Evolutionary conservation across 2,888 invertebrate genomes (phyloP), one percentile per base, ranked within the genome.

Genomic region (Biston betularia): DNA sequence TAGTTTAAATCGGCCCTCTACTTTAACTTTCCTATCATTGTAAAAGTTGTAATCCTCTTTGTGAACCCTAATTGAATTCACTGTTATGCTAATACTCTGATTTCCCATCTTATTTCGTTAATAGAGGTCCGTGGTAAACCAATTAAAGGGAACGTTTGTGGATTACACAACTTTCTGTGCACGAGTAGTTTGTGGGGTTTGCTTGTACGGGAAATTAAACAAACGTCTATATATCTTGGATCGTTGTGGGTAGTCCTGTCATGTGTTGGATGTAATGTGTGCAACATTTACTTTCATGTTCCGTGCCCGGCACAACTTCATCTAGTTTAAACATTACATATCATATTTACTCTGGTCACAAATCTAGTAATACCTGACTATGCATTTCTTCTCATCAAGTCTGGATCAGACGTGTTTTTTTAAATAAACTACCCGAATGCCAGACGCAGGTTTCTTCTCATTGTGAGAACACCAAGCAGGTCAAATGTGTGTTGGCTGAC

Each of bases 21-120:
- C 85, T 87, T 86, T 83, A 91, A 93, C 91, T 91, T 92, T 89
- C 85, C 89, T 87, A 86, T 90, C 90, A 92, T 91, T 92, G 91
- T 93, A 90, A 92, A 93, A 93, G 92, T 93, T 93, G 90, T 93
- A 93, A 93, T 93, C 92, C 93, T 92, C 92, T 93, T 93, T 93
- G 93, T 93, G 88, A 84, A 87, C 88, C 89, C 89, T 92, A 93
- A 93, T 93, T 92, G 93, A 93, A 93, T 93, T 92, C 87, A 89
- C 92, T 93, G 93, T 93, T 93, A 93, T 93, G 93, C 90, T 93
- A 93, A 93, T 93, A 92, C 92, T 90, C 89, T 93, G 92, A 93
- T 93, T 93, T 92, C 92, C 91, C 92, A 93, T 93, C 92, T 93
- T 93, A 93, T 93, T 92, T 92, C 87, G 92, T 92, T 93, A 93